phyloP scores from a whole-genome alignment of 2,888 invertebrate genomes.

The Chrysolina oricalcia region DNA sequence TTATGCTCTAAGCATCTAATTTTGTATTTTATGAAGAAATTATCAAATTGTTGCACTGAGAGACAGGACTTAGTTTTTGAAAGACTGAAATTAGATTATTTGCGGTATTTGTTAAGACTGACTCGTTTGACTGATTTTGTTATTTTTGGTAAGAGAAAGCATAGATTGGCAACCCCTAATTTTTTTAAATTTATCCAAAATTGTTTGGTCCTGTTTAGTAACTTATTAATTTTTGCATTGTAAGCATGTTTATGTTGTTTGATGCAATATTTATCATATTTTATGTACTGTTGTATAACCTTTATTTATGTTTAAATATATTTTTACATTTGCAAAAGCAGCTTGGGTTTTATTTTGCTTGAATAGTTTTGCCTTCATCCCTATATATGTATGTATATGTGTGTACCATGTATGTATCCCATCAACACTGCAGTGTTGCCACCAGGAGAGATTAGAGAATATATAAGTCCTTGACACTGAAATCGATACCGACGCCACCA shows the following conservation, averaged over 20 bases:
- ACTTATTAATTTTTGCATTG: conserved; percentile 69
- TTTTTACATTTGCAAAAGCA: conserved; percentile 72
- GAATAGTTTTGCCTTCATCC: conserved; percentile 55
- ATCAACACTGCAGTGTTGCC: conserved; percentile 64
- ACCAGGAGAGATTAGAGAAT: conserved; percentile 64
- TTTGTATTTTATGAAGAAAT: conserved; percentile 57
- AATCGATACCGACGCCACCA: conserved; percentile 51
- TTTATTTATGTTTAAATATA: conserved; percentile 73
- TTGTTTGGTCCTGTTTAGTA: conserved; percentile 64
- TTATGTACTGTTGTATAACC: conserved; percentile 73
- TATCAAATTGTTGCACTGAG: conserved; percentile 63
- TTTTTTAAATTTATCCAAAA: conserved; percentile 58
- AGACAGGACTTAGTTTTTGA: conserved; percentile 67
- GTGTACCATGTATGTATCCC: conserved; percentile 42
- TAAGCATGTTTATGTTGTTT: conserved; percentile 72
- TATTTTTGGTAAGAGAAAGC: conserved; percentile 52
- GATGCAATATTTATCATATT: conserved; percentile 73
- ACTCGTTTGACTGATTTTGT: conserved; percentile 72
- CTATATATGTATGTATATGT: conserved; percentile 43
- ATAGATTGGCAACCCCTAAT: conserved; percentile 72
- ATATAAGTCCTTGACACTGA: conserved; percentile 46
- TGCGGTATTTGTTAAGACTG: conserved; percentile 68
- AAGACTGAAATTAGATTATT: conserved; percentile 64
- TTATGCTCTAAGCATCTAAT: conserved; percentile 51
- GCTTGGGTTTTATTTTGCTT: conserved; percentile 72